Evolutionary conservation across 2,113 vertebrate genomes (phyloP).

Genomic region (Myrmophylax atrothorax): DNA sequence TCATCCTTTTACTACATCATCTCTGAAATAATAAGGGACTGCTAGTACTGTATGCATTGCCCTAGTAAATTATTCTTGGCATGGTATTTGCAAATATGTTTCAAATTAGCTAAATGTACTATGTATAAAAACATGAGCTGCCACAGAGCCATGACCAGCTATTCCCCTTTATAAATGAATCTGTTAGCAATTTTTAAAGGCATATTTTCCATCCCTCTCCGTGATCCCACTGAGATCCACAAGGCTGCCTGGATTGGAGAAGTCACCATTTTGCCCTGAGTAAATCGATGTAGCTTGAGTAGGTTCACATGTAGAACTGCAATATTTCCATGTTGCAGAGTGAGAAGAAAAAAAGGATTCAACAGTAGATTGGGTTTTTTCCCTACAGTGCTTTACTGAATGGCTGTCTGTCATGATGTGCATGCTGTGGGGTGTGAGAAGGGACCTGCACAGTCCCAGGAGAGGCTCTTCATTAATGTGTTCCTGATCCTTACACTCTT

Average conservation of each 20-base stretch:
- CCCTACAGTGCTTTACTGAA: background rate
- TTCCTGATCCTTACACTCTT: background rate
- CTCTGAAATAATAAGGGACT: background rate
- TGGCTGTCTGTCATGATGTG: background rate
- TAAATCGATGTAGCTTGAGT: background rate
- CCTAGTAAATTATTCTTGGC: conserved; percentile 7
- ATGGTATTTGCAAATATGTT: conserved; percentile 4
- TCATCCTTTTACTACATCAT: background rate
- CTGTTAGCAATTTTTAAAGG: conserved; percentile 24
- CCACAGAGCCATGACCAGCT: background rate
- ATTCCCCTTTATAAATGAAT: background rate
- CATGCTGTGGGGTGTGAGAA: background rate
- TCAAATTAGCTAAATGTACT: conserved; percentile 11
- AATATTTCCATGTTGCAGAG: background rate
- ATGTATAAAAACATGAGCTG: background rate
- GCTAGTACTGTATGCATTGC: background rate
- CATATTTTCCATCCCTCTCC: background rate
- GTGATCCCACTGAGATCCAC: background rate
- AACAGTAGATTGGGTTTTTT: too few relatives aligned
- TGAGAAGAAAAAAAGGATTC: background rate
- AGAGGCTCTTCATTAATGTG: background rate
- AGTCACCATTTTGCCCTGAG: background rate
- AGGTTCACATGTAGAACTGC: background rate
- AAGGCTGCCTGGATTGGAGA: background rate
- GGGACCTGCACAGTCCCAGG: background rate